Evolutionary conservation across 2,113 vertebrate genomes (phyloP).

Genomic region (Reinhardtius hippoglossoides): DNA sequence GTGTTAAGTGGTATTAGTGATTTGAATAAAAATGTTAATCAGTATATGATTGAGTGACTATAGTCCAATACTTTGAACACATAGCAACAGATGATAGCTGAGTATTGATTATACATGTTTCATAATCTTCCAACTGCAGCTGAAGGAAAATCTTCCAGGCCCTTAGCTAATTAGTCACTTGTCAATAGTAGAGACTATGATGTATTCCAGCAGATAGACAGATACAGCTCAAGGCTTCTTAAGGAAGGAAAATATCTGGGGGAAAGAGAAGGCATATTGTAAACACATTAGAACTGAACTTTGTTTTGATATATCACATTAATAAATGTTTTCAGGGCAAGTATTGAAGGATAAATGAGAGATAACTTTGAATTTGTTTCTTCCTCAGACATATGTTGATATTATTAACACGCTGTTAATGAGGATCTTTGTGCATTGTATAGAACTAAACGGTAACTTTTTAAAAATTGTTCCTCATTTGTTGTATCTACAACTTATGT

Average conservation of each 20-base stretch:
- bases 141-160: slow-evolving; percentile 58
- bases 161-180: slow-evolving; percentile 66
- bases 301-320: not conserved
- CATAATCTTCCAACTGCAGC: slow-evolving; percentile 48
- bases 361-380: not conserved
- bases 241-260: not conserved
- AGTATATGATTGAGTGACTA: slow-evolving; percentile 30
- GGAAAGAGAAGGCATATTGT: not conserved
- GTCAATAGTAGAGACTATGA: slow-evolving; percentile 69
- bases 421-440: too few species aligned
- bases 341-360: not conserved
- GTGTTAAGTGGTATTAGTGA: slow-evolving; percentile 19
- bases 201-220: slow-evolving; percentile 43
- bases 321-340: not conserved
- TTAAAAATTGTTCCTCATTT: too few species aligned
- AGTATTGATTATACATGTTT: slow-evolving; percentile 67
- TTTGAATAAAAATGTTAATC: slow-evolving; percentile 45
- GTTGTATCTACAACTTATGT: too few species aligned
- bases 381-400: not conserved
- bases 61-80: slow-evolving; percentile 33
- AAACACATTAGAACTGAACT: slow-evolving; percentile 2
- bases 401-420: too few species aligned
- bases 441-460: too few species aligned
- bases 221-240: slow-evolving; percentile 33
- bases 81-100: slow-evolving; percentile 35